Evolutionary conservation across 23 tunicate species (phyloP).

Genomic region (Styela clava): DNA sequence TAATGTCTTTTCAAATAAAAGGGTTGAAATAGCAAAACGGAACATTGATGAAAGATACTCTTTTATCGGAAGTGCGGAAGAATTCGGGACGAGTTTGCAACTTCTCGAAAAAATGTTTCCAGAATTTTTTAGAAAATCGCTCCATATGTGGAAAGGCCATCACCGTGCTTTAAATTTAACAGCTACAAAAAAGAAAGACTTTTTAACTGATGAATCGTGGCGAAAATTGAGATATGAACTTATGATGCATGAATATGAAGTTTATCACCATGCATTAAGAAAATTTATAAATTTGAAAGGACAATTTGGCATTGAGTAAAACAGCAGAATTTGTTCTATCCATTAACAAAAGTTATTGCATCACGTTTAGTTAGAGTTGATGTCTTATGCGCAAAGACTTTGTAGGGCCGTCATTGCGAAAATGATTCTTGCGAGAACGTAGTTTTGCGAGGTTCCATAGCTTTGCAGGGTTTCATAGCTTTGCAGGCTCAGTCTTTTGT

Average conservation of each 20-base stretch:
- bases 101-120: slow-evolving; percentile 87
- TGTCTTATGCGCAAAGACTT: too few species aligned
- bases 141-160: slow-evolving; percentile 4
- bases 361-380: too few species aligned
- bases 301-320: too few species aligned
- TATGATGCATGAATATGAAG: slow-evolving; percentile 73
- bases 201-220: slow-evolving; percentile 30
- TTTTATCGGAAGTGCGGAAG: slow-evolving; percentile 76
- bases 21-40: slow-evolving; percentile 62
- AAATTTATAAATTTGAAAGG: background rate
- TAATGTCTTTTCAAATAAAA: slow-evolving; percentile 33
- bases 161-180: slow-evolving; percentile 10
- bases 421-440: too few species aligned
- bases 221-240: slow-evolving; percentile 30
- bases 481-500: too few species aligned
- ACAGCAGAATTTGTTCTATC: too few species aligned
- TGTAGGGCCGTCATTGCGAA: too few species aligned
- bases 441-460: too few species aligned
- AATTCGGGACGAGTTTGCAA: slow-evolving; percentile 65
- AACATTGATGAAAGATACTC: slow-evolving; percentile 67
- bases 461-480: too few species aligned
- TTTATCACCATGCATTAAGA: slow-evolving; percentile 54
- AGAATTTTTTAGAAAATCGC: slow-evolving; percentile 46
- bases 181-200: slow-evolving; percentile 32
- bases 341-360: too few species aligned